A percentile compares a stretch with the other conserved stretches of the same genome.
phyloP scores from a whole-genome alignment of 2,797 vertebrate genomes.

The Myotis planiceps region DNA sequence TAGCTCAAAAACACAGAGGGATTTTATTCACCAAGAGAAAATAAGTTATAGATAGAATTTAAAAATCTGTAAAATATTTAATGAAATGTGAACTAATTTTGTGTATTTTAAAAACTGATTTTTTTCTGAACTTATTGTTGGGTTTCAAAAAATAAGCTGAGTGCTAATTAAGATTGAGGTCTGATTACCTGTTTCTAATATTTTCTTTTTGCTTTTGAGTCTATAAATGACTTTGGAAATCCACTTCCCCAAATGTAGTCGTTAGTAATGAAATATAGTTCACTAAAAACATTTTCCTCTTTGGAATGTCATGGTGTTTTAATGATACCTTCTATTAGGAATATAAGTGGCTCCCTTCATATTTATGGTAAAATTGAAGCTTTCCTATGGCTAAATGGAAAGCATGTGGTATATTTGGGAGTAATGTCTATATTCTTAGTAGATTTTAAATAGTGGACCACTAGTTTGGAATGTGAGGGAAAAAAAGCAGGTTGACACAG shows the following conservation, averaged over 20 bases:
- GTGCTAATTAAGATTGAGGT: not conserved
- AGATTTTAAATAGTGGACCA: not conserved
- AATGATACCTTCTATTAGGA: not conserved
- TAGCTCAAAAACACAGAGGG: not conserved
- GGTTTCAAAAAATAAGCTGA: not conserved
- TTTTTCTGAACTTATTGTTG: not conserved
- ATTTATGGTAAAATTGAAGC: not conserved
- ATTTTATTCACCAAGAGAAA: not conserved
- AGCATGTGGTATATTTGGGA: not conserved
- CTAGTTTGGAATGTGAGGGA: not conserved
- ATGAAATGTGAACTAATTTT: not conserved
- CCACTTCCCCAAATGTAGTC: not conserved
- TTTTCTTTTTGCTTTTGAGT: not conserved
- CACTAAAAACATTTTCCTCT: not conserved
- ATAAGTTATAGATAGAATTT: not conserved
- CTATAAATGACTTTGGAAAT: not conserved
- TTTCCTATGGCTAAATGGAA: not conserved
- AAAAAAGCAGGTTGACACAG: not conserved
- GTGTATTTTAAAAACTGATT: not conserved
- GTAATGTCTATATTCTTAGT: not conserved
- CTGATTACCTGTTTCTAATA: not conserved
- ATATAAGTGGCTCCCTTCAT: not conserved
- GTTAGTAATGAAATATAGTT: not conserved
- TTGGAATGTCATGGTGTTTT: not conserved
- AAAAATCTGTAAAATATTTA: not conserved